phyloP scores from a whole-genome alignment of 2,113 vertebrate genomes.

The Condylura cristata region DNA sequence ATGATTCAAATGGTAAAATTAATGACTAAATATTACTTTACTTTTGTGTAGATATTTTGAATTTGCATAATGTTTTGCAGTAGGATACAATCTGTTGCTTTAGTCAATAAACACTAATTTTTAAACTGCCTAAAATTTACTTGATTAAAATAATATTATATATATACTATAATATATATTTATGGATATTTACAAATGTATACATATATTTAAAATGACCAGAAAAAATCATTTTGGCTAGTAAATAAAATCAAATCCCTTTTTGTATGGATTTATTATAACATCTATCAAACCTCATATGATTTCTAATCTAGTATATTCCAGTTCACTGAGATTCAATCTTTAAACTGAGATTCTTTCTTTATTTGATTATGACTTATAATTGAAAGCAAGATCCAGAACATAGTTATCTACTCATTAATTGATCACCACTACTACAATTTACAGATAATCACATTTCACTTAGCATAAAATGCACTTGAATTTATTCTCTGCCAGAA shows the following conservation, averaged over 20 bases:
- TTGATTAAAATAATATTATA: neutral
- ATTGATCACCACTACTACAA: neutral
- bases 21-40: neutral
- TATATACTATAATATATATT: too few relatives aligned
- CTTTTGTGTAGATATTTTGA: neutral
- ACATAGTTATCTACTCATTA: neutral
- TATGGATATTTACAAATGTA: too few relatives aligned
- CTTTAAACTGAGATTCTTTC: slow-evolving; percentile 5
- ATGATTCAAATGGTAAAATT: neutral
- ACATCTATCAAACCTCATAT: neutral
- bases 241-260: slow-evolving; percentile 19
- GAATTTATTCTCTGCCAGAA: slow-evolving; percentile 40
- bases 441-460: slow-evolving; percentile 15
- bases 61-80: neutral
- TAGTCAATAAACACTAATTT: slow-evolving; percentile 19
- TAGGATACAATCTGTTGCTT: neutral
- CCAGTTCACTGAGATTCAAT: neutral
- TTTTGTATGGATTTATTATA: neutral
- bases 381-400: neutral
- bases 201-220: neutral
- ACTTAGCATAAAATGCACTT: slow-evolving; percentile 30
- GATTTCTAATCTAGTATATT: neutral
- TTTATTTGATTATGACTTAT: neutral
- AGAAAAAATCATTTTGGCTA: slow-evolving; percentile 17
- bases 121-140: neutral